Percentiles rank a stretch among this genome's conserved stretches.
phyloP scores from a whole-genome alignment of 2,113 vertebrate species.

The Chiloscyllium plagiosum region DNA sequence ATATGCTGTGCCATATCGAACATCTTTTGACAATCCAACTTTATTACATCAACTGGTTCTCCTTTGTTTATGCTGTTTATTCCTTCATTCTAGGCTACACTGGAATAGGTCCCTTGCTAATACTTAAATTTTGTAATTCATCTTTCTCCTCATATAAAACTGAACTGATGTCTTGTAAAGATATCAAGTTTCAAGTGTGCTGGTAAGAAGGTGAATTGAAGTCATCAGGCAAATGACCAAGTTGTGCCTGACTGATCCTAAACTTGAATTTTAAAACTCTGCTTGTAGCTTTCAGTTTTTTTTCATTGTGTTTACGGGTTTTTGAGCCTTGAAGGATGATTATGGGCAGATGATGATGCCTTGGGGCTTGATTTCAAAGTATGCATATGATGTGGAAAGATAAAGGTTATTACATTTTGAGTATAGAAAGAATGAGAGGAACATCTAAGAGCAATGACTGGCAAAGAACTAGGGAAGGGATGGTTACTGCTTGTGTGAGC shows the following conservation, averaged over 20 bases:
- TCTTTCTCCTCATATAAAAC: neutral
- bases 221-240: neutral
- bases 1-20: too few relatives aligned
- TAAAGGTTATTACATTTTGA: neutral
- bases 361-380: neutral
- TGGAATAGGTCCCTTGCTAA: neutral
- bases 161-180: neutral
- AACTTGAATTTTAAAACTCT: neutral
- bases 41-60: too few relatives aligned
- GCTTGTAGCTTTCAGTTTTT: neutral
- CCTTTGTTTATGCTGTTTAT: too few relatives aligned
- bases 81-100: too few relatives aligned
- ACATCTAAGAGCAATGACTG: neutral
- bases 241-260: neutral
- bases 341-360: neutral
- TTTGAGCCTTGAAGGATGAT: neutral
- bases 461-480: neutral
- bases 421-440: neutral
- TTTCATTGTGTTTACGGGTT: neutral
- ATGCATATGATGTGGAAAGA: neutral
- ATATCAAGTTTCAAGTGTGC: neutral
- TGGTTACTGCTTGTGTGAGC: neutral
- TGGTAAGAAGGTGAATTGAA: too few relatives aligned
- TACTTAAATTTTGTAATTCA: too few relatives aligned
- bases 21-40: too few relatives aligned